phyloP scores from a whole-genome alignment of 2,888 invertebrate species.

The Taenaris catops region DNA sequence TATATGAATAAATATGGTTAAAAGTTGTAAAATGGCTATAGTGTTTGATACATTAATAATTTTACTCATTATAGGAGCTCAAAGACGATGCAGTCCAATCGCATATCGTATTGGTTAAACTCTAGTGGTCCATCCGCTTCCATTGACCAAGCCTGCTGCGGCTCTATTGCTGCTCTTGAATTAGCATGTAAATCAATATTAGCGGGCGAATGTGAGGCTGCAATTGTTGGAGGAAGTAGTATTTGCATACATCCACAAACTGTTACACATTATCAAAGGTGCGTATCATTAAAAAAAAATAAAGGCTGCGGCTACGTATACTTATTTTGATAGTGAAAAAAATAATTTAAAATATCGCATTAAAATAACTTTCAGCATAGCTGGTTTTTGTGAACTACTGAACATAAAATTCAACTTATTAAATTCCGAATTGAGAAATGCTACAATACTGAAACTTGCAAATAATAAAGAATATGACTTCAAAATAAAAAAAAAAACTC shows the following conservation, averaged over 20 bases:
- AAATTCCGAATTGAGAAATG: too few relatives aligned
- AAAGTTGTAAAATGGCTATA: neutral
- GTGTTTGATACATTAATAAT: neutral
- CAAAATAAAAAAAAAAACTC: too few relatives aligned
- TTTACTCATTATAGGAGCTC: slow-evolving; percentile 34
- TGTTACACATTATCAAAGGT: slow-evolving; percentile 47
- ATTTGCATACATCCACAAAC: slow-evolving; percentile 78
- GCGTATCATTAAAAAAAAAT: too few relatives aligned
- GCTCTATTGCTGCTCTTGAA: slow-evolving; percentile 44
- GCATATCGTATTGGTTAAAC: slow-evolving; percentile 63
- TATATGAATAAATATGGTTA: too few relatives aligned
- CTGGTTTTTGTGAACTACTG: too few relatives aligned
- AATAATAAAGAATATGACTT: too few relatives aligned
- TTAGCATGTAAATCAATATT: slow-evolving; percentile 43
- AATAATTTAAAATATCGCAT: too few relatives aligned
- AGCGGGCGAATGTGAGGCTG: slow-evolving; percentile 60
- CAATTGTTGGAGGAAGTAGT: slow-evolving; percentile 81
- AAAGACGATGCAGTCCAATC: slow-evolving; percentile 57
- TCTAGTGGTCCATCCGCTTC: slow-evolving; percentile 53
- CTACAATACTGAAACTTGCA: too few relatives aligned
- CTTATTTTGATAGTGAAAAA: too few relatives aligned
- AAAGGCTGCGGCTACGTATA: too few relatives aligned
- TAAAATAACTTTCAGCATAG: too few relatives aligned
- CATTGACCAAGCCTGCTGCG: slow-evolving; percentile 48
- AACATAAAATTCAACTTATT: too few relatives aligned